A percentile compares a stretch with the other conserved stretches of the same genome.
Evolutionary conservation across 2,113 vertebrate species (phyloP).

Genomic region (Ciconia boyciana): DNA sequence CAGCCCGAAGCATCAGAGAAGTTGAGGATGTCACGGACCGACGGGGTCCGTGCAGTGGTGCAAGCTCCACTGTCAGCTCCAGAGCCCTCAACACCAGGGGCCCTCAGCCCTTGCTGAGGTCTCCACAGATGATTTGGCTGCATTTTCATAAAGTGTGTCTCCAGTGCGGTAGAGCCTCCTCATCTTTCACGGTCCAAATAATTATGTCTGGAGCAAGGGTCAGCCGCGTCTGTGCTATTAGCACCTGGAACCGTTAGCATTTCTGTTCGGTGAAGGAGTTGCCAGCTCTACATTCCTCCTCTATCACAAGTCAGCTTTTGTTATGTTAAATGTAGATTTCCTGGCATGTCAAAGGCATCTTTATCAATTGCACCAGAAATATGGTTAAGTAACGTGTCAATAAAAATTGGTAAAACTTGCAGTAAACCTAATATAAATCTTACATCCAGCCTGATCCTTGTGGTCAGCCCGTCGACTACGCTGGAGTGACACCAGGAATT

Average conservation of each 20-base stretch:
- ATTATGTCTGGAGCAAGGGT: neutral
- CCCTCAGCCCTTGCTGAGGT: neutral
- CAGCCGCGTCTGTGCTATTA: neutral
- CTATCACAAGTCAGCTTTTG: neutral
- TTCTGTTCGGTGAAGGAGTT: neutral
- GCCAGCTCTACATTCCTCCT: neutral
- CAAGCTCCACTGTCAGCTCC: neutral
- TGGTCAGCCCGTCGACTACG: neutral
- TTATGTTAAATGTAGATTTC: neutral
- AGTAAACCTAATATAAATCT: neutral
- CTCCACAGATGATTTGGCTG: neutral
- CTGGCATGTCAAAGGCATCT: neutral
- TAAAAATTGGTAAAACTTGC: neutral
- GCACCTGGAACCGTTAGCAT: neutral
- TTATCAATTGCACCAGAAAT: neutral
- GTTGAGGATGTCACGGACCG: fast-evolving
- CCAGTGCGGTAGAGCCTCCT: neutral
- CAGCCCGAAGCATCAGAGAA: neutral
- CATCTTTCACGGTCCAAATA: neutral
- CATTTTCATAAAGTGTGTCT: neutral
- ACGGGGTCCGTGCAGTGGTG: fast-evolving
- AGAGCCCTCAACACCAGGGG: neutral
- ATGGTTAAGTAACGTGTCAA: neutral
- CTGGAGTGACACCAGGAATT: constrained; percentile 36
- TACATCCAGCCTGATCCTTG: neutral